Percentiles rank a stretch among this genome's conserved stretches.
Conservation (phyloP, 2,888 invertebrate species). For the Drosophila tripunctata region DNA sequence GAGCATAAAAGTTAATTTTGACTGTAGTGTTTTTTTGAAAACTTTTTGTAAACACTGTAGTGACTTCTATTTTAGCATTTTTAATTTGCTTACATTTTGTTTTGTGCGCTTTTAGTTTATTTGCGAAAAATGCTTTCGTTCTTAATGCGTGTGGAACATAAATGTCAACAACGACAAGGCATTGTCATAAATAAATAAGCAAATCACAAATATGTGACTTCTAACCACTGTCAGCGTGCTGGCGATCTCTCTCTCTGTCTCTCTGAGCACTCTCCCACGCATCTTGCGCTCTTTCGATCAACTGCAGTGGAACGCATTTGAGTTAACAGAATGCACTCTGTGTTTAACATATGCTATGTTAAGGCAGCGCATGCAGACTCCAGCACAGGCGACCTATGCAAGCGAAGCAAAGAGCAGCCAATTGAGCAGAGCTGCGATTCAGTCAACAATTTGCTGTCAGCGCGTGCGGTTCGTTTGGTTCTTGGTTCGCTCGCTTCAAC, state of each 20-base stretch:
- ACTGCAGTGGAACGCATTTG: conserved; percentile 4
- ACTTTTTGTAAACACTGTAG: neutral
- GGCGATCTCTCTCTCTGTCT: neutral
- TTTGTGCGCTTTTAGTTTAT: too few relatives aligned
- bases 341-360: conserved; percentile 47
- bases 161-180: conserved; percentile 43
- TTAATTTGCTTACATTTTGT: neutral
- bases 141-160: conserved; percentile 45
- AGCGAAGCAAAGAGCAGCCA: conserved; percentile 77
- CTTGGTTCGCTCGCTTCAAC: conserved; percentile 17
- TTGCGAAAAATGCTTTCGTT: conserved; percentile 21
- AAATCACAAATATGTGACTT: conserved; percentile 16
- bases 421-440: conserved; percentile 60
- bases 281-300: conserved; percentile 10
- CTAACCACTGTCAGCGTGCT: neutral
- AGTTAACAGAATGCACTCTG: conserved; percentile 39
- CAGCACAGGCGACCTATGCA: conserved; percentile 8
- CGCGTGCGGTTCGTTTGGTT: conserved; percentile 62
- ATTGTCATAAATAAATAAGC: conserved; percentile 52
- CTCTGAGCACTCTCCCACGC: neutral
- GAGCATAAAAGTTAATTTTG: neutral
- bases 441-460: conserved; percentile 66
- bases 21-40: neutral
- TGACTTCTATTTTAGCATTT: neutral
- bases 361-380: conserved; percentile 16